Percentiles rank a stretch among this genome's conserved stretches.
phyloP scores from a whole-genome alignment of 2,113 vertebrate species.

The Rhea pennata region DNA sequence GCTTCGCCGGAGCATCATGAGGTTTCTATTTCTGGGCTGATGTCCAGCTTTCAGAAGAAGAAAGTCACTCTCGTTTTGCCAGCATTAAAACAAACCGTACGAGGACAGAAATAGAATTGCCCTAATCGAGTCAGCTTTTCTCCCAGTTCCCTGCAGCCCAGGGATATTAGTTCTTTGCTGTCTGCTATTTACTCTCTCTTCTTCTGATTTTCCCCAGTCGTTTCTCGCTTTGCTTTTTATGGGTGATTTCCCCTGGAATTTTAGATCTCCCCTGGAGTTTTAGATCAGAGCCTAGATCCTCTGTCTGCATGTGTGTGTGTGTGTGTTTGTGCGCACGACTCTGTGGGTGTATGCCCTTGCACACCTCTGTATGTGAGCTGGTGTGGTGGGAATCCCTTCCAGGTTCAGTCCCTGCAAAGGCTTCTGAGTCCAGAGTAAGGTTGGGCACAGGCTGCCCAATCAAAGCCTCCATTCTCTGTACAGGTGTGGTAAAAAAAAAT shows the following conservation, averaged over 20 bases:
- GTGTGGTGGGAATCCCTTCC: not conserved
- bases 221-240: not conserved
- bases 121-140: not conserved
- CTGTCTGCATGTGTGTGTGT: too few species aligned
- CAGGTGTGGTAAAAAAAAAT: not conserved
- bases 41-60: not conserved
- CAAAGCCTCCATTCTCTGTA: not conserved
- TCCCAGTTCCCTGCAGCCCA: not conserved
- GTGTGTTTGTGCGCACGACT: too few species aligned
- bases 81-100: not conserved
- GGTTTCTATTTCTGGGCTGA: not conserved
- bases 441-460: not conserved
- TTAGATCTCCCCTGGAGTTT: not conserved
- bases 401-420: not conserved
- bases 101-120: not conserved
- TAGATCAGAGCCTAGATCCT: not conserved
- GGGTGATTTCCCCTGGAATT: not conserved
- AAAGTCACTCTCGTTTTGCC: not conserved
- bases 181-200: not conserved
- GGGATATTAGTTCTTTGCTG: not conserved
- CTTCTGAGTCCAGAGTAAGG: not conserved
- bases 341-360: too few species aligned
- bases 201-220: not conserved
- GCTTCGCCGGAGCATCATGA: too few species aligned
- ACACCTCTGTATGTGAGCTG: not conserved